Evolutionary conservation across 2,797 vertebrate genomes (phyloP).

Genomic region (Holocentrus rufus): DNA sequence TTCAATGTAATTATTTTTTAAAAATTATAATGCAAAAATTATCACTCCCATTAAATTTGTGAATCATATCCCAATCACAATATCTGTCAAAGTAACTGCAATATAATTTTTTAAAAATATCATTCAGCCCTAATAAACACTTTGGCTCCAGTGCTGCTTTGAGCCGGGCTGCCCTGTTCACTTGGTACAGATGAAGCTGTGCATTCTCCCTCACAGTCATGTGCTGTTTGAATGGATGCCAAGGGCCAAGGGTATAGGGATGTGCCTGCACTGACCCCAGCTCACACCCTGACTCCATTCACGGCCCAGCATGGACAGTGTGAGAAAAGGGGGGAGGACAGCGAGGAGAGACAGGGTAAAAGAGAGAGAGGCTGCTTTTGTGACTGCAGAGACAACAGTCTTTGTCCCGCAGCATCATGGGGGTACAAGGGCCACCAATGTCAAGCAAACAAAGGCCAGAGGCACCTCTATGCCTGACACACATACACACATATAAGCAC

Average conservation of each 20-base stretch:
- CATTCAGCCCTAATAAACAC: slow-evolving; percentile 2
- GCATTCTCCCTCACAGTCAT: slow-evolving; percentile 54
- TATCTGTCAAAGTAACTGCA: too few species aligned
- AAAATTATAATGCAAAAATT: too few species aligned
- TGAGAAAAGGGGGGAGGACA: slow-evolving; percentile 80
- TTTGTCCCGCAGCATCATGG: slow-evolving; percentile 80
- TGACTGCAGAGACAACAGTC: slow-evolving; percentile 82
- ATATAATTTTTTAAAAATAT: too few species aligned
- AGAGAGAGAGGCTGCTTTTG: slow-evolving; percentile 82
- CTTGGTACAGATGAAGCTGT: slow-evolving; percentile 34
- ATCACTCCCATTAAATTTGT: too few species aligned
- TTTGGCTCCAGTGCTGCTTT: background rate
- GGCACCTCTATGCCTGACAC: slow-evolving; percentile 70
- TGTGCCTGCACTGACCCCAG: slow-evolving; percentile 71
- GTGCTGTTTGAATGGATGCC: slow-evolving; percentile 70
- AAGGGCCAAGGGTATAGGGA: slow-evolving; percentile 64
- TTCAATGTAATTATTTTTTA: too few species aligned
- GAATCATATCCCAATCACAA: too few species aligned
- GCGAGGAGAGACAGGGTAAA: slow-evolving; percentile 65
- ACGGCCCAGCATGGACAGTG: slow-evolving; percentile 72
- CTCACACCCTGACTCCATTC: slow-evolving; percentile 77
- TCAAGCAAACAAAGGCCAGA: slow-evolving; percentile 84
- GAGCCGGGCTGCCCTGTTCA: background rate
- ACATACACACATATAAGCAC: slow-evolving; percentile 35
- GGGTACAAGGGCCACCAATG: slow-evolving; percentile 85